Conservation (phyloP, 2,797 vertebrate species). For the Eutrigla gurnardus region DNA sequence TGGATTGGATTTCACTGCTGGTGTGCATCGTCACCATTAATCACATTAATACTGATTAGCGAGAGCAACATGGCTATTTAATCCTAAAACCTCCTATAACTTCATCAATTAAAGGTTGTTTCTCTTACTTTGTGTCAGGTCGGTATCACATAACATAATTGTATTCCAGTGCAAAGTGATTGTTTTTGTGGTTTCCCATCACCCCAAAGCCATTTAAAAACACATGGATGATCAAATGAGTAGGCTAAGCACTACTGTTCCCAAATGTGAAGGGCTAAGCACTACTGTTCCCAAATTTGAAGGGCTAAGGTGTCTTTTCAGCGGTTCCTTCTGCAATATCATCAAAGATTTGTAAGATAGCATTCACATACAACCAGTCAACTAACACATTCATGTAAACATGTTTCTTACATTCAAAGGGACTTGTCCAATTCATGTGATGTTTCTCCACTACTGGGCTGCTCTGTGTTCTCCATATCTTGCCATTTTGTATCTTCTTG, state of each 20-base stretch:
- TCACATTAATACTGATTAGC: conserved; percentile 9
- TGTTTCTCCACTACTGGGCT: conserved; percentile 31
- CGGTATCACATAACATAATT: background rate
- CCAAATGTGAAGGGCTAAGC: background rate
- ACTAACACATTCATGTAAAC: conserved; percentile 1
- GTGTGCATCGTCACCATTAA: conserved; percentile 3
- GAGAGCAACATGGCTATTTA: background rate
- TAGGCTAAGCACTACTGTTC: background rate
- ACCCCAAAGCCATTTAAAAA: conserved; percentile 10
- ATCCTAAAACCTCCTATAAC: conserved; percentile 7
- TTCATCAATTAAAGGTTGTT: background rate
- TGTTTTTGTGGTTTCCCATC: background rate
- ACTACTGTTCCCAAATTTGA: background rate
- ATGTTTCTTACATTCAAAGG: conserved; percentile 19
- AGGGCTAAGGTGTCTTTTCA: conserved; percentile 9
- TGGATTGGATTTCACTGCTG: background rate
- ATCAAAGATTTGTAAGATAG: background rate
- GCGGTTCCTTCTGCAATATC: background rate
- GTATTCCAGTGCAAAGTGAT: background rate
- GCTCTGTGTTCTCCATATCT: conserved; percentile 47
- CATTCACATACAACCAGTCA: background rate
- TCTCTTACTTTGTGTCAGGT: background rate
- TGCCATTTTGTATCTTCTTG: conserved; percentile 71
- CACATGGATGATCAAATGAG: background rate
- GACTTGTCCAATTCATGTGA: conserved; percentile 38